Conservation (phyloP, 1,140 invertebrate species). For the Tetramorium parvispinum region DNA sequence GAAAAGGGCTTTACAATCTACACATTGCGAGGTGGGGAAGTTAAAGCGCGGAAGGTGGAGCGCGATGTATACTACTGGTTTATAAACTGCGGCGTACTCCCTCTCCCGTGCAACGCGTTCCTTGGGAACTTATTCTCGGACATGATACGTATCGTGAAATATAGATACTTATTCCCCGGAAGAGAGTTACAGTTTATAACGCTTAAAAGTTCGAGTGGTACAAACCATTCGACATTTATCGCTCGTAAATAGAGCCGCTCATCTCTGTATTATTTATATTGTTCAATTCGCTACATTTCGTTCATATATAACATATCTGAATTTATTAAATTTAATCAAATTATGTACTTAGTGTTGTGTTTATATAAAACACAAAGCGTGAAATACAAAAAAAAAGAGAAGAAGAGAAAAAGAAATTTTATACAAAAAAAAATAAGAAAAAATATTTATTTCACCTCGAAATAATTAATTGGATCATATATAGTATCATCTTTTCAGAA, state of each 20-base stretch:
- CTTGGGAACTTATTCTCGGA: conserved; percentile 65
- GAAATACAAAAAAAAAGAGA: background rate
- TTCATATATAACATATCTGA: background rate
- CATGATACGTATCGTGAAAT: conserved; percentile 68
- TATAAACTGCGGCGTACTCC: conserved; percentile 55
- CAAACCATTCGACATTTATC: conserved; percentile 21
- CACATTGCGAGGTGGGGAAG: conserved; percentile 63
- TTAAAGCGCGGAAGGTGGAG: conserved; percentile 59
- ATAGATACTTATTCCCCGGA: conserved; percentile 71
- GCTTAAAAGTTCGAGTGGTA: conserved; percentile 36
- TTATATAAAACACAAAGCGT: background rate
- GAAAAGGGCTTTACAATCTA: conserved; percentile 66
- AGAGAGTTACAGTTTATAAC: conserved; percentile 66
- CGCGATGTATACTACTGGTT: conserved; percentile 71
- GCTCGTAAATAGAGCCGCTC: conserved; percentile 27
- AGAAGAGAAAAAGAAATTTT: background rate
- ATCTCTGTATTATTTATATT: conserved; percentile 22
- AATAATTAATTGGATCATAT: background rate
- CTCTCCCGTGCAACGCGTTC: conserved; percentile 40
- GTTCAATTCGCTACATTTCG: background rate
- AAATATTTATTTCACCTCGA: background rate
- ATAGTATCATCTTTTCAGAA: conserved; percentile 55
- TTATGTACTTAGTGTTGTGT: background rate
- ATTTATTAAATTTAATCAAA: background rate
- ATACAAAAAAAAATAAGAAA: background rate